These are phyloP conservation scores for Orcinus orca DNA, from an alignment of 2,113 vertebrate genomes.

Conservation along the genomic window DNA sequence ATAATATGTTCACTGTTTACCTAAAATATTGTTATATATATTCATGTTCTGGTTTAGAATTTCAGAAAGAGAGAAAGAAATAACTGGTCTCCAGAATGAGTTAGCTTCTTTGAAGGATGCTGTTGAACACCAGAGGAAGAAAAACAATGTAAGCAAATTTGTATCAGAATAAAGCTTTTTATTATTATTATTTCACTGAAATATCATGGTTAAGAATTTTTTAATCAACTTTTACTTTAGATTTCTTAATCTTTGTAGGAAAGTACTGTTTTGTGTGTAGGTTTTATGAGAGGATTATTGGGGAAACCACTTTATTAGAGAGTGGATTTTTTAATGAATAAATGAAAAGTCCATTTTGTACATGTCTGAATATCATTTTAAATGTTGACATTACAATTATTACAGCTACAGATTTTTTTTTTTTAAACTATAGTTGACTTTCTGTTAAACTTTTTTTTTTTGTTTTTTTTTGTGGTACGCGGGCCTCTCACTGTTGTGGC, in stretches of 20 bases:
- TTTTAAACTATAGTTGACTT: background rate
- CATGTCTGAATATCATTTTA: conserved; percentile 3
- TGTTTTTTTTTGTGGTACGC: too few species aligned
- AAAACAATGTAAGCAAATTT: conserved; percentile 94
- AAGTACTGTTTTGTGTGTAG: conserved; percentile 3
- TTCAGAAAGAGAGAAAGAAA: conserved; percentile 88
- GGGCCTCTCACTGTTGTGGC: too few species aligned
- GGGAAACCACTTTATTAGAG: conserved; percentile 35
- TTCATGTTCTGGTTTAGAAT: conserved; percentile 84
- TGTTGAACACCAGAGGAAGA: conserved; percentile 94
- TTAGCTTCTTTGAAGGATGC: conserved; percentile 88
- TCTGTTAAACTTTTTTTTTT: background rate
- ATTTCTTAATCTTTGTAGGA: background rate
- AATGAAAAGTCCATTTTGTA: background rate
- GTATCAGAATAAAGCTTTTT: conserved; percentile 23
- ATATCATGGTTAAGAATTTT: background rate
- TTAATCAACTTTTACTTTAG: background rate
- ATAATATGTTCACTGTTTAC: conserved; percentile 33
- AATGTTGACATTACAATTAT: conserved; percentile 8
- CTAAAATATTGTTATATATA: background rate
- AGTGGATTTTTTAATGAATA: background rate
- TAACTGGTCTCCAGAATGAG: conserved; percentile 86
- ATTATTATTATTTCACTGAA: background rate
- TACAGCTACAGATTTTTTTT: background rate
- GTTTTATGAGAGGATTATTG: background rate